A percentile compares a stretch with the other conserved stretches of the same genome.
Conservation (phyloP, 2,888 invertebrate genomes). For the Andrena praecox region DNA sequence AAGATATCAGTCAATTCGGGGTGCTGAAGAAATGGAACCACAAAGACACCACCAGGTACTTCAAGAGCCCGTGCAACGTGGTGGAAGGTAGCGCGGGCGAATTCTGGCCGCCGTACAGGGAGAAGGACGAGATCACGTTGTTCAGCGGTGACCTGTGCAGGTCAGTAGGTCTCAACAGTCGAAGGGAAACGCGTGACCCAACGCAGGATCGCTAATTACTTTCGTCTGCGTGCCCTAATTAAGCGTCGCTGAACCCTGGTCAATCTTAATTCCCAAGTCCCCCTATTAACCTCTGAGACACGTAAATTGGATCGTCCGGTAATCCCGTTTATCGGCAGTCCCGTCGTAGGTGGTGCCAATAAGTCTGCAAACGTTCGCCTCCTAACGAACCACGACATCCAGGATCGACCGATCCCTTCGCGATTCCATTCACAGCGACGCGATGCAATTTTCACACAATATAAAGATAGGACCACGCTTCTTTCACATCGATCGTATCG, state of each 20-base stretch:
- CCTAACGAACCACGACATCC: not conserved
- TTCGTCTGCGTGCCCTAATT: conserved; percentile 4
- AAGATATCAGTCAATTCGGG: conserved; percentile 88
- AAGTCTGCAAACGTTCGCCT: not conserved
- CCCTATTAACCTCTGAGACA: conserved; percentile 48
- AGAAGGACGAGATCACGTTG: conserved; percentile 87
- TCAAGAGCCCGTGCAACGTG: conserved; percentile 86
- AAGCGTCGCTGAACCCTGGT: conserved; percentile 15
- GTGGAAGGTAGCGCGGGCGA: conserved; percentile 92
- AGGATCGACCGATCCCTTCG: not conserved
- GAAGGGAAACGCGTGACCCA: not conserved
- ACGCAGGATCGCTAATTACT: conserved; percentile 17
- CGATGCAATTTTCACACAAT: not conserved
- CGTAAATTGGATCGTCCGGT: conserved; percentile 56
- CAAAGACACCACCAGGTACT: conserved; percentile 86
- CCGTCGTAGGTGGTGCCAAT: conserved; percentile 9
- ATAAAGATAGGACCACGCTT: not conserved
- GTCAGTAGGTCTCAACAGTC: conserved; percentile 76
- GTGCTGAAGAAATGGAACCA: conserved; percentile 91
- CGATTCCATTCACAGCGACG: not conserved
- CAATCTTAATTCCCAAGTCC: conserved; percentile 16
- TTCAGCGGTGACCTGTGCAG: conserved; percentile 93
- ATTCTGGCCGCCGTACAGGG: conserved; percentile 90
- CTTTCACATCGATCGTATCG: not conserved
- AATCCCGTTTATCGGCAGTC: conserved; percentile 35